Percentiles rank a stretch among this genome's conserved stretches.
These are phyloP conservation scores for Nephrocerus scutellatus DNA, from an alignment of 2,888 invertebrate species.

Conservation along the genomic window DNA sequence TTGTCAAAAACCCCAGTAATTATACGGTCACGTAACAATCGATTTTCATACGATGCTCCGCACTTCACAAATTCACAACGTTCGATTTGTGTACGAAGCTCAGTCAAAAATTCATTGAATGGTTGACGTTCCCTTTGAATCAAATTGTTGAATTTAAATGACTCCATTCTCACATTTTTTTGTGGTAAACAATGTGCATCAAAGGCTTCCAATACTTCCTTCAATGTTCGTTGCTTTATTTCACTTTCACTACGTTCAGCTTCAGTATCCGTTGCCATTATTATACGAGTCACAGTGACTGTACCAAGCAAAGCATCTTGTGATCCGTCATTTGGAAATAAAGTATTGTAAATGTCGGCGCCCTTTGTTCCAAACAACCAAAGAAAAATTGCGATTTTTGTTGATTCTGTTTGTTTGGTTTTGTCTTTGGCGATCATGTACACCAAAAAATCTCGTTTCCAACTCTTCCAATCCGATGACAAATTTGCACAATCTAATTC, in stretches of 20 bases:
- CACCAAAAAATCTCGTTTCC: conserved; percentile 5
- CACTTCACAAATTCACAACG: conserved; percentile 15
- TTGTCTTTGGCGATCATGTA: conserved; percentile 6
- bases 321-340: conserved; percentile 15
- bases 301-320: conserved; percentile 9
- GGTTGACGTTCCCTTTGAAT: conserved; percentile 16
- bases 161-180: conserved; percentile 13
- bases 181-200: conserved; percentile 16
- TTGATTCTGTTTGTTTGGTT: background rate
- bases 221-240: conserved; percentile 8
- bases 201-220: conserved; percentile 11
- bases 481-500: conserved; percentile 7
- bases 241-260: background rate
- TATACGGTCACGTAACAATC: conserved; percentile 21
- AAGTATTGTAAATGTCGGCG: conserved; percentile 11
- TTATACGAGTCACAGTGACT: no score
- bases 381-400: conserved; percentile 10
- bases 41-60: conserved; percentile 14
- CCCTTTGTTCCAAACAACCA: conserved; percentile 14
- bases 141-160: conserved; percentile 19
- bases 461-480: conserved; percentile 1
- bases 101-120: conserved; percentile 18
- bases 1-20: conserved; percentile 18
- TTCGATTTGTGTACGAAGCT: conserved; percentile 15
- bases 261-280: no score